A percentile compares a stretch with the other conserved stretches of the same genome.
Conservation (phyloP, 2,888 invertebrate genomes). For the Cheiracanthium punctorium region DNA sequence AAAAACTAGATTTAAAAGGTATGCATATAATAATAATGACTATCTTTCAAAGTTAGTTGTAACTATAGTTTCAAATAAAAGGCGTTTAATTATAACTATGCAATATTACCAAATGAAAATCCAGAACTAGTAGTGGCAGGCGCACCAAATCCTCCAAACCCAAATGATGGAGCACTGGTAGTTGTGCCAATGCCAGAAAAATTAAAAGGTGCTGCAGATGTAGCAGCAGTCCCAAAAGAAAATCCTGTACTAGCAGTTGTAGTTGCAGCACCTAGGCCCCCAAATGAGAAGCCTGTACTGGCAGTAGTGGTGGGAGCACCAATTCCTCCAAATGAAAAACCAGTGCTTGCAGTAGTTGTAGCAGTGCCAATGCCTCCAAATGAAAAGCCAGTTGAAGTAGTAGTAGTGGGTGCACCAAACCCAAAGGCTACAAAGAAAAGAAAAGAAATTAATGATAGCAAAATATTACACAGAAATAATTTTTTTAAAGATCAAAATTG, state of each 20-base stretch:
- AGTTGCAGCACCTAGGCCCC: slow-evolving; percentile 51
- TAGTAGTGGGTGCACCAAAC: too few species aligned
- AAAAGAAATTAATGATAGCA: background rate
- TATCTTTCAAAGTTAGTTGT: too few species aligned
- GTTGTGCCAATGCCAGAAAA: slow-evolving; percentile 54
- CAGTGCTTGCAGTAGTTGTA: slow-evolving; percentile 46
- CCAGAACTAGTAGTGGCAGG: slow-evolving; percentile 39
- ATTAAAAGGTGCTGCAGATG: slow-evolving; percentile 43
- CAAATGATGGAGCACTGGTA: slow-evolving; percentile 48
- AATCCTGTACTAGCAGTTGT: slow-evolving; percentile 56
- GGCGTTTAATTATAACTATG: too few species aligned
- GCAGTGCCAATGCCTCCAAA: slow-evolving; percentile 37
- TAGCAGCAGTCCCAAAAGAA: slow-evolving; percentile 55
- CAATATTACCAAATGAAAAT: slow-evolving; percentile 59
- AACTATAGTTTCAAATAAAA: too few species aligned
- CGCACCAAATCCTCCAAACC: slow-evolving; percentile 48
- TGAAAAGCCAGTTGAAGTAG: too few species aligned
- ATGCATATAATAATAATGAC: too few species aligned
- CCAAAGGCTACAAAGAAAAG: slow-evolving; percentile 19
- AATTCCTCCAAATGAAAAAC: slow-evolving; percentile 33
- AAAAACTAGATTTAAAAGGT: too few species aligned
- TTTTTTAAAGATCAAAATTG: too few species aligned
- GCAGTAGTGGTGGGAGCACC: slow-evolving; percentile 32
- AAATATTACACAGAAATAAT: too few species aligned
- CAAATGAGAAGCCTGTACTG: slow-evolving; percentile 66